phyloP scores from a whole-genome alignment of 2,888 invertebrate species.

The Lycophotia porphyrea region DNA sequence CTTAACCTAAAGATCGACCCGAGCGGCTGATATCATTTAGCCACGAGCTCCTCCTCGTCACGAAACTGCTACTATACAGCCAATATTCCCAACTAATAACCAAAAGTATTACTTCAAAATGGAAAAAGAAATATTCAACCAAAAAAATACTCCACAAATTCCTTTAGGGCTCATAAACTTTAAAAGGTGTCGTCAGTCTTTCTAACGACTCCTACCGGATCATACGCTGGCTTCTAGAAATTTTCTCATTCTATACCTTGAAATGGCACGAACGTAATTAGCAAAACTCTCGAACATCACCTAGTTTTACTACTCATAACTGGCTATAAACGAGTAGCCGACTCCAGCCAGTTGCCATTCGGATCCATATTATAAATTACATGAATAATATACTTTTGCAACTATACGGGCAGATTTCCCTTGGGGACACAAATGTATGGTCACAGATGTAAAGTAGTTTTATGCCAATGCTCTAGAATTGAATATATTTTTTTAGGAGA shows the following conservation, averaged over 20 bases:
- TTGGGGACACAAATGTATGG: constrained; percentile 62
- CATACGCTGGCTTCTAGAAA: constrained; percentile 20
- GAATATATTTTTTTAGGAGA: constrained; percentile 64
- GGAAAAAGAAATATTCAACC: neutral
- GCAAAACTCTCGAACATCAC: constrained; percentile 41
- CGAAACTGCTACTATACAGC: neutral
- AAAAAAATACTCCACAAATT: neutral
- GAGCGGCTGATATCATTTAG: too few species aligned
- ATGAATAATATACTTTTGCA: constrained; percentile 71
- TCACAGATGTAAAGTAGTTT: constrained; percentile 66
- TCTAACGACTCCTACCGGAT: constrained; percentile 9
- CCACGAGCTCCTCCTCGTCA: too few species aligned
- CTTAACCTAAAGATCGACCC: too few species aligned
- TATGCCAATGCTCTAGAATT: constrained; percentile 56
- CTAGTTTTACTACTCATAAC: constrained; percentile 39
- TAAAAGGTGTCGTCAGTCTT: constrained; percentile 3
- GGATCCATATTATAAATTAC: constrained; percentile 70
- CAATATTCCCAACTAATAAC: constrained; percentile 6
- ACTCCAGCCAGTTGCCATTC: constrained; percentile 40
- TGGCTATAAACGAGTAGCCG: constrained; percentile 39
- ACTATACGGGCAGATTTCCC: constrained; percentile 73
- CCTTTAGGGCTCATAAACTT: constrained; percentile 37
- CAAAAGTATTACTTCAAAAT: neutral
- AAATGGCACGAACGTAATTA: constrained; percentile 42
- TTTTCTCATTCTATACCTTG: constrained; percentile 19